A percentile compares a stretch with the other conserved stretches of the same genome.
phyloP scores from a whole-genome alignment of 2,113 vertebrate species.

The Macrotus californicus region DNA sequence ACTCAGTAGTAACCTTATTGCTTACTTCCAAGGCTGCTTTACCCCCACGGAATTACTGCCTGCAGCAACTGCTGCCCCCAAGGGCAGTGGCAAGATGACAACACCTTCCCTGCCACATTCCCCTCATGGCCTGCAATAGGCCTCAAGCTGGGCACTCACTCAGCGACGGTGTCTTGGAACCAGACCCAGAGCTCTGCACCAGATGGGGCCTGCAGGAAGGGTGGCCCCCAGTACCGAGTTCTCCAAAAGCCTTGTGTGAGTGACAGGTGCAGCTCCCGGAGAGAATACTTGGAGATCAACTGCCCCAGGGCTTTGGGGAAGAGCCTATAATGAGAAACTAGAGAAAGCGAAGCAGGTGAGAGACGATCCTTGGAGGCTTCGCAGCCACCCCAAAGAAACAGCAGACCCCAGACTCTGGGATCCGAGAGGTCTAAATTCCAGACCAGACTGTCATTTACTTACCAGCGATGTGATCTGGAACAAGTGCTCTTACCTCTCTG shows the following conservation, averaged over 20 bases:
- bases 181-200: conserved; percentile 92
- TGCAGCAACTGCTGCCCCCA: background rate
- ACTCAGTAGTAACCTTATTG: background rate
- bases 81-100: background rate
- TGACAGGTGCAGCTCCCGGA: conserved; percentile 91
- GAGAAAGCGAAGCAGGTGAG: background rate
- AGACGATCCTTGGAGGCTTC: background rate
- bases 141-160: conserved; percentile 83
- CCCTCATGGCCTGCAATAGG: background rate
- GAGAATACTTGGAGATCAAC: conserved; percentile 92
- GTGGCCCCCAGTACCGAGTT: conserved; percentile 93
- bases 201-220: conserved; percentile 89
- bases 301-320: conserved; percentile 96
- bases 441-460: background rate
- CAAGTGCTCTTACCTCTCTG: background rate
- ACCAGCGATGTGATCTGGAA: background rate
- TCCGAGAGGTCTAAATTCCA: background rate
- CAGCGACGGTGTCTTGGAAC: conserved; percentile 92
- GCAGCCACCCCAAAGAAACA: background rate
- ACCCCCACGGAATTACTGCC: background rate
- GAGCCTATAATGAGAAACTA: conserved; percentile 91
- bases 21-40: background rate
- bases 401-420: background rate
- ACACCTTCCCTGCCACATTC: background rate
- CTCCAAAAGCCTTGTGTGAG: conserved; percentile 94